Conservation (phyloP, 1,140 invertebrate species). For the Heliconius hermathena region DNA sequence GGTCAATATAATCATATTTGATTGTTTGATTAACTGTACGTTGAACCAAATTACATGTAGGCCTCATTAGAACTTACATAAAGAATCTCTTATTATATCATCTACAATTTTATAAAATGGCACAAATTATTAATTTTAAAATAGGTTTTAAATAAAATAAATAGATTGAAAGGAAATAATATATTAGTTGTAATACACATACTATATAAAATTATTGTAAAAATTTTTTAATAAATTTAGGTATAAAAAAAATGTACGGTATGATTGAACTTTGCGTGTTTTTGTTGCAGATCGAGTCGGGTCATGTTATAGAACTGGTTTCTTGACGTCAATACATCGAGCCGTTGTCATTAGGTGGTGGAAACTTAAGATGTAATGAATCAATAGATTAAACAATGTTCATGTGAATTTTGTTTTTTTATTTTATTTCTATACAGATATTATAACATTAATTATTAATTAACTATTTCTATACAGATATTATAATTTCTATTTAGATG, state of each 20-base stretch:
- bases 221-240: not conserved
- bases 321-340: slow-evolving; percentile 45
- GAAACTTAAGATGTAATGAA: slow-evolving; percentile 14
- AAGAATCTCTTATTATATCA: too few species aligned
- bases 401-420: slow-evolving; percentile 3
- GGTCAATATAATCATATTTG: not conserved
- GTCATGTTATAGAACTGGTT: slow-evolving; percentile 37
- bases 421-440: not conserved
- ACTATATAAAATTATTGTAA: not conserved
- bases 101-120: too few species aligned
- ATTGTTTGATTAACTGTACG: not conserved
- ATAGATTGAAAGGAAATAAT: too few species aligned
- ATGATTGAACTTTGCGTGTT: slow-evolving; percentile 14
- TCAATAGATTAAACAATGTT: slow-evolving; percentile 14
- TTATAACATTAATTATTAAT: too few species aligned
- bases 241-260: not conserved
- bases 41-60: not conserved
- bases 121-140: too few species aligned
- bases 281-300: slow-evolving; percentile 51
- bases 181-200: too few species aligned
- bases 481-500: too few species aligned
- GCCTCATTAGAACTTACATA: not conserved
- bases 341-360: slow-evolving; percentile 25
- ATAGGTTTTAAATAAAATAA: too few species aligned
- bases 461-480: not conserved